Base-by-base conservation (phyloP, 2,797 vertebrate genomes). In the Monodelphis domestica region DNA sequence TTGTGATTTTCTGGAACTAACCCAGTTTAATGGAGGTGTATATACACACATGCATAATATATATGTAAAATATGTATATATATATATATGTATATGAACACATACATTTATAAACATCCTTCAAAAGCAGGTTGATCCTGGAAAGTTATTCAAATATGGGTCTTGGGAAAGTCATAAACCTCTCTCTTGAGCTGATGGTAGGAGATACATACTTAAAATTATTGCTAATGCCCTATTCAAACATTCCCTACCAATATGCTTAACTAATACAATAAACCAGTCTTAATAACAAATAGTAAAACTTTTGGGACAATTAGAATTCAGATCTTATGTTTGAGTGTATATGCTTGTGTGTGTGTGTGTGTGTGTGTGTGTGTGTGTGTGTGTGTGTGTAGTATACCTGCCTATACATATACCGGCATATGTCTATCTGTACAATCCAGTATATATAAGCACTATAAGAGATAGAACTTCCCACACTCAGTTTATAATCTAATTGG, bases 281-380 rank as follows among this genome's bases (percentile, higher is more conserved):
- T 91, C 96, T 96, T 97, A 96, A 95, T 57, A 94, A 87, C 38
- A 91, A 50, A 96, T 91, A 97, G 94, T 93, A 97, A 96, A 95
- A 33, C 45, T 56, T 97, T 94, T 59, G 54, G 33, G 91, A 45
- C 33, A 70, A 59, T 70, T 70, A 38, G 97, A 91, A 93, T 70
- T 14, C 96, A 97, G 90, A 96, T 0, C 53, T 96, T 92, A 53
- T 84, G 87, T 21, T 21, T 70, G 14, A 17, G 12, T n/a, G 2
- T 70, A 70, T 38, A 7, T 70, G 21, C 70, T 6, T 38, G 15
- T 9, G 17, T 38, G 15, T 56, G 26, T 28, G 6, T 10, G 28
- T 56, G 56, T 56, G 3, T 28, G 28, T 28, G 7, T 56, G 9
- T 29, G 56, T 56, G 1, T 56, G 59, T 11, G 57, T 30, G 4